Conservation (phyloP, 2,797 vertebrate species). For the Hypotaenidia okinawae region DNA sequence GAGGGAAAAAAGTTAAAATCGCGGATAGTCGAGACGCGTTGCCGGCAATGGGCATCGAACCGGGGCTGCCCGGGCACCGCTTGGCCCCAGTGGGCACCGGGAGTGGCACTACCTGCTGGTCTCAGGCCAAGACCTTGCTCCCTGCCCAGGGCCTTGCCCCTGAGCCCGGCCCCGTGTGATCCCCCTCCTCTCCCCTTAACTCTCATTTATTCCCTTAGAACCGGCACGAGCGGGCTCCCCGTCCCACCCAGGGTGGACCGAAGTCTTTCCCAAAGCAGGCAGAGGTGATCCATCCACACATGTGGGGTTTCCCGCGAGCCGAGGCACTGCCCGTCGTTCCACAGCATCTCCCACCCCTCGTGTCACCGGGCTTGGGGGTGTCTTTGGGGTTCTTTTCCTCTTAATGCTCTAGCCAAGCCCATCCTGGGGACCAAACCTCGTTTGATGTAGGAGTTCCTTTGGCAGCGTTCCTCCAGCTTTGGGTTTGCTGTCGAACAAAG, state of each 20-base stretch:
- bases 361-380: too few species aligned
- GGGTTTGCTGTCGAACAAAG: not conserved
- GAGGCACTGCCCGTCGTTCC: too few species aligned
- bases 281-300: too few species aligned
- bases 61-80: not conserved
- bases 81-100: not conserved
- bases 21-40: not conserved
- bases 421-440: accelerated
- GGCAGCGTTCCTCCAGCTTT: not conserved
- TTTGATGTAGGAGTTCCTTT: not conserved
- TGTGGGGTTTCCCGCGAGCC: too few species aligned
- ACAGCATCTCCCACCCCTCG: too few species aligned
- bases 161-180: not conserved
- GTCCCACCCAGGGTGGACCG: too few species aligned
- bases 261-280: too few species aligned
- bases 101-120: not conserved
- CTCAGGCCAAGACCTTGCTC: not conserved
- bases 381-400: not conserved
- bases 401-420: not conserved
- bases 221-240: too few species aligned
- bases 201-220: accelerated
- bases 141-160: not conserved
- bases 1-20: not conserved
- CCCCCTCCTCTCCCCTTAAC: too few species aligned
- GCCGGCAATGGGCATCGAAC: not conserved